Conservation (phyloP, 2,888 invertebrate genomes). For the Cybosia mesomella region DNA sequence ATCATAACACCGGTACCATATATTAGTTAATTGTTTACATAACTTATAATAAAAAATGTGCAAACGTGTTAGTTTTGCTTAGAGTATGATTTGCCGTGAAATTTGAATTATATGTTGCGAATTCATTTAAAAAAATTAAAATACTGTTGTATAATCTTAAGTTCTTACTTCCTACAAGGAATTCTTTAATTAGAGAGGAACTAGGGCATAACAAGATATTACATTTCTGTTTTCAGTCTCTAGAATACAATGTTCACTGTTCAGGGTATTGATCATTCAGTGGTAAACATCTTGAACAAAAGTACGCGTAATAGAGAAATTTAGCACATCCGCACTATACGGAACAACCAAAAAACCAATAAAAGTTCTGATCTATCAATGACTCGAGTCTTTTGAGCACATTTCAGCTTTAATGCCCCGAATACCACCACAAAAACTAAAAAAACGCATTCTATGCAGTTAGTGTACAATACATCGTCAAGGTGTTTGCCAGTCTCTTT, state of each 20-base stretch:
- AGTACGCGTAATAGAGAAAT: too few species aligned
- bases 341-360: too few species aligned
- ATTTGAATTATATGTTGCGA: neutral
- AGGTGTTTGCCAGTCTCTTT: too few species aligned
- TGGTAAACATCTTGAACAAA: too few species aligned
- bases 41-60: neutral
- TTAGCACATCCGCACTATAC: too few species aligned
- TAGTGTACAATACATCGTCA: too few species aligned
- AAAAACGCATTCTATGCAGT: too few species aligned
- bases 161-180: neutral
- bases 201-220: neutral
- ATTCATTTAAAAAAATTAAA: neutral
- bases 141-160: neutral
- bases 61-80: neutral
- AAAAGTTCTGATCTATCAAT: too few species aligned
- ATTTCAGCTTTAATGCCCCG: too few species aligned
- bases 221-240: neutral
- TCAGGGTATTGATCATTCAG: too few species aligned
- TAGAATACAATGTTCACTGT: neutral
- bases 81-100: conserved; percentile 5
- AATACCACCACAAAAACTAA: too few species aligned
- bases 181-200: neutral
- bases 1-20: conserved; percentile 8
- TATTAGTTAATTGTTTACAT: conserved; percentile 6
- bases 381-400: too few species aligned